Evolutionary conservation across 2,888 invertebrate species (phyloP).

Genomic region (Serripes groenlandicus): DNA sequence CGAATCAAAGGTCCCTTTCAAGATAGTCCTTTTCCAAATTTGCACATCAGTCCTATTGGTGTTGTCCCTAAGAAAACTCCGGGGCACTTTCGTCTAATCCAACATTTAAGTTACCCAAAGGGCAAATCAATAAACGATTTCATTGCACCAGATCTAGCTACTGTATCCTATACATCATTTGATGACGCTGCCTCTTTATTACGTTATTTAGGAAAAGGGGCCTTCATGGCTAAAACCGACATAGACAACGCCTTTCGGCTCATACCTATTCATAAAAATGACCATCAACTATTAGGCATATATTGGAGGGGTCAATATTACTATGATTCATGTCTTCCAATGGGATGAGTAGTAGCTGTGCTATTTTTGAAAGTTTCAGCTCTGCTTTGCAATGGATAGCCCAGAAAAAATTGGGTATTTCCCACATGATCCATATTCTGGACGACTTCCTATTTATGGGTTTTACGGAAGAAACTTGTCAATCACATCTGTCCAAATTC

Average conservation of each 20-base stretch:
- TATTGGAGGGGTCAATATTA: constrained; percentile 21
- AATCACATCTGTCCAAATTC: too few relatives aligned
- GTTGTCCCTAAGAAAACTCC: constrained; percentile 49
- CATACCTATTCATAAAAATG: constrained; percentile 35
- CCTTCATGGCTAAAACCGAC: constrained; percentile 47
- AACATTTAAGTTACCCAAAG: constrained; percentile 48
- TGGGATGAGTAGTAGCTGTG: constrained; percentile 37
- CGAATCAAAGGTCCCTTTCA: constrained; percentile 32
- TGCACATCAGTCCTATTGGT: constrained; percentile 47
- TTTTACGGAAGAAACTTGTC: too few relatives aligned
- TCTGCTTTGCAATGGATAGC: constrained; percentile 19
- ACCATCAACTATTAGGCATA: constrained; percentile 47
- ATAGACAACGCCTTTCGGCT: too few relatives aligned
- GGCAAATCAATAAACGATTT: constrained; percentile 49
- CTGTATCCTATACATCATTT: constrained; percentile 43
- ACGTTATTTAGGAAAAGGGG: not conserved
- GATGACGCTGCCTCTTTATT: constrained; percentile 32
- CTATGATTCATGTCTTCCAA: constrained; percentile 40
- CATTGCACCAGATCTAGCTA: constrained; percentile 24
- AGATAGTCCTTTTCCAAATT: constrained; percentile 1
- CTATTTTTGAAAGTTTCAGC: constrained; percentile 44
- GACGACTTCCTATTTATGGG: constrained; percentile 44
- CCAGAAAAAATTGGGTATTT: too few relatives aligned
- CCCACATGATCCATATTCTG: constrained; percentile 34
- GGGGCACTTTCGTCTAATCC: constrained; percentile 51